Percentiles rank a stretch among this genome's conserved stretches.
phyloP scores from a whole-genome alignment of 2,113 vertebrate species.

The Sebastes schlegelii region DNA sequence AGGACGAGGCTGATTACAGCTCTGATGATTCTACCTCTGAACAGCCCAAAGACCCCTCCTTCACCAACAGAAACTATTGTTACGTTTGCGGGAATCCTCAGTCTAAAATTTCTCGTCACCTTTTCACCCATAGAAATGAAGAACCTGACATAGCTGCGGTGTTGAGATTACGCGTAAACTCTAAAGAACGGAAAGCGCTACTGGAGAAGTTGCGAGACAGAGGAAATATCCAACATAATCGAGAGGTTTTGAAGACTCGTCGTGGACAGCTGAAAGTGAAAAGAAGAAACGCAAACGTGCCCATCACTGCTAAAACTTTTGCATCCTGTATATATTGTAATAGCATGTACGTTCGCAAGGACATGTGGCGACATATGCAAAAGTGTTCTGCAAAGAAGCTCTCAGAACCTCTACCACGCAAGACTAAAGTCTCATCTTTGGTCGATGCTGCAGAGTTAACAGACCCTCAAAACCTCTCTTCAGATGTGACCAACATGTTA shows the following conservation, averaged over 20 bases:
- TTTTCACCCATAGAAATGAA: conserved; percentile 32
- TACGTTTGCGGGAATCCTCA: conserved; percentile 57
- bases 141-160: conserved; percentile 46
- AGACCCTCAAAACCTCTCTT: conserved; percentile 20
- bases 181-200: neutral
- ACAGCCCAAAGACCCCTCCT: neutral
- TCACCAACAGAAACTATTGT: conserved; percentile 56
- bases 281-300: fast-evolving
- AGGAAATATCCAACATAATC: conserved; percentile 65
- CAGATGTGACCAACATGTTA: conserved; percentile 36
- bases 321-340: conserved; percentile 65
- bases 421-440: conserved; percentile 19
- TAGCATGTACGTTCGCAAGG: conserved; percentile 16
- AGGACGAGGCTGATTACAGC: neutral
- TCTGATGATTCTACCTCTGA: neutral
- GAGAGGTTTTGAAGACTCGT: conserved; percentile 31
- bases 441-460: conserved; percentile 14
- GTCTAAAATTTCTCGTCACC: conserved; percentile 58
- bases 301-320: neutral
- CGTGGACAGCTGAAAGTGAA: conserved; percentile 41
- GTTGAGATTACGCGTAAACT: conserved; percentile 8
- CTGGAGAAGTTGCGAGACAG: conserved; percentile 34
- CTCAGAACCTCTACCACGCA: neutral
- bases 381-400: conserved; percentile 29
- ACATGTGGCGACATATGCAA: conserved; percentile 39